These are phyloP conservation scores for Drosophila navojoa DNA, from an alignment of 1,140 invertebrate species.

Conservation along the genomic window DNA sequence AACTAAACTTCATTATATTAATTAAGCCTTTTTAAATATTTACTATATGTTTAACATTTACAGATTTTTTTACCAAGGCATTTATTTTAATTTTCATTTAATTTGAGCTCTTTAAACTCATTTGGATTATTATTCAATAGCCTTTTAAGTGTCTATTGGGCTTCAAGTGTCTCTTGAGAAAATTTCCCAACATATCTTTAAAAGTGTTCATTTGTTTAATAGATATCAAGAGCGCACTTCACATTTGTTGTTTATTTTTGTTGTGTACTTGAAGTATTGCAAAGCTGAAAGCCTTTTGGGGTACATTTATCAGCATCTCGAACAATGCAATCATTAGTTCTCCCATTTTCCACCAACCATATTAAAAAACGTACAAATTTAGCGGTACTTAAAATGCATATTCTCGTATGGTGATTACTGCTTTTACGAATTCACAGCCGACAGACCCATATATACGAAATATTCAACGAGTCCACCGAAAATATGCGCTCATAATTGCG, in stretches of 20 bases:
- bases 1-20: too few species aligned
- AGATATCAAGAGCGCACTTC: not conserved
- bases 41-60: too few species aligned
- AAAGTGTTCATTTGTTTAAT: not conserved
- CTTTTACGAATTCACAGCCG: slow-evolving; percentile 45
- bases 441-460: slow-evolving; percentile 21
- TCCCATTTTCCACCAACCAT: not conserved
- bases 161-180: not conserved
- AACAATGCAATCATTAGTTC: not conserved
- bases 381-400: not conserved
- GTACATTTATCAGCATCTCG: not conserved
- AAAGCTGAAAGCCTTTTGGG: not conserved
- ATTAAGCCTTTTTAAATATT: too few species aligned
- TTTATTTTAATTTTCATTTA: too few species aligned
- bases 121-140: not conserved
- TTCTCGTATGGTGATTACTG: slow-evolving; percentile 42
- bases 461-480: slow-evolving; percentile 59
- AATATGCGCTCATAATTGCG: slow-evolving; percentile 65
- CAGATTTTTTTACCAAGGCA: too few species aligned
- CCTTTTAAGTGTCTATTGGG: not conserved
- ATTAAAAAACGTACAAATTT: not conserved
- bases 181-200: too few species aligned
- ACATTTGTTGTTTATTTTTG: not conserved
- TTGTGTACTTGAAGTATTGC: not conserved
- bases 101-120: too few species aligned